A percentile compares a stretch with the other conserved stretches of the same genome.
phyloP scores from a whole-genome alignment of 2,797 vertebrate genomes.

The Myripristis murdjan region DNA sequence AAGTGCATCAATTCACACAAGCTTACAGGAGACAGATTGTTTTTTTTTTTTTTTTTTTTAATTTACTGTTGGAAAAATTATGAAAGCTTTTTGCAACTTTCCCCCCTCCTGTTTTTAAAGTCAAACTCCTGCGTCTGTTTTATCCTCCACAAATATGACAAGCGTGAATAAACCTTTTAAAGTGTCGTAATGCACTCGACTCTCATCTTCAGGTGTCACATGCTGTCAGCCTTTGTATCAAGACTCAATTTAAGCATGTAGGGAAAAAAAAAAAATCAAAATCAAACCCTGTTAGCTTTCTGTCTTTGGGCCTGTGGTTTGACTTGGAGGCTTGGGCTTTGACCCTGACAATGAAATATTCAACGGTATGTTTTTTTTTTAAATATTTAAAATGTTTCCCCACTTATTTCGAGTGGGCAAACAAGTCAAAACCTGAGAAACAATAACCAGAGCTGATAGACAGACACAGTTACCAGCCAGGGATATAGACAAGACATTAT shows the following conservation, averaged over 20 bases:
- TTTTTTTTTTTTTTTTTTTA: slow-evolving; percentile 45
- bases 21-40: too few species aligned
- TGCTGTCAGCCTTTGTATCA: slow-evolving; percentile 15
- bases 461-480: too few species aligned
- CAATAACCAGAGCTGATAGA: too few species aligned
- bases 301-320: too few species aligned
- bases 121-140: slow-evolving; percentile 22
- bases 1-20: too few species aligned
- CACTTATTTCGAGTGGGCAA: too few species aligned
- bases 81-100: slow-evolving; percentile 56
- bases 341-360: background rate
- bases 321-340: slow-evolving; percentile 16
- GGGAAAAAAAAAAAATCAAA: too few species aligned
- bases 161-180: slow-evolving; percentile 45
- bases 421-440: too few species aligned
- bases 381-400: too few species aligned
- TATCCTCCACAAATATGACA: slow-evolving; percentile 35
- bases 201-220: background rate
- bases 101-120: slow-evolving; percentile 7
- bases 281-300: too few species aligned
- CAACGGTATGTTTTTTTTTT: too few species aligned
- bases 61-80: slow-evolving; percentile 27
- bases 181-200: slow-evolving; percentile 28
- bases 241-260: background rate
- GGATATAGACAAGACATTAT: too few species aligned